These are phyloP conservation scores for Conops quadrifasciatus DNA, from an alignment of 2,888 invertebrate species.

Conservation along the genomic window DNA sequence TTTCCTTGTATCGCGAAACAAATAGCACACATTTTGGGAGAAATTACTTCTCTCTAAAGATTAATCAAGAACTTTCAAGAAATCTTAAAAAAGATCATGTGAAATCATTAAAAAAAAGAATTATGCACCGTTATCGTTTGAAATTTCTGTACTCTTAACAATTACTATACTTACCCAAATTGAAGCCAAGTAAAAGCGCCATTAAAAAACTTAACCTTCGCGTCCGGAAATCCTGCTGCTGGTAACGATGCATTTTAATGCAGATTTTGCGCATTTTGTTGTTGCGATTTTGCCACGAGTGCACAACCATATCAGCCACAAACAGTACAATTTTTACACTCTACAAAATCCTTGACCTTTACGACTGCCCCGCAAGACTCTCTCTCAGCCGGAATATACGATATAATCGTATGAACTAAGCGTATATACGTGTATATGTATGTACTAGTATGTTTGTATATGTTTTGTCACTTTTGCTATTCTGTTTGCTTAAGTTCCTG, in stretches of 20 bases:
- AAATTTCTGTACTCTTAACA: no score
- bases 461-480: slow-evolving; percentile 17
- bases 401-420: no score
- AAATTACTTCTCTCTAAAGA: no score
- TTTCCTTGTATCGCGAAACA: no score
- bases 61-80: no score
- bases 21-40: no score
- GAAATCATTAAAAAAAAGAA: no score
- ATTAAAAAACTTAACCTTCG: slow-evolving; percentile 51
- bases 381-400: no score
- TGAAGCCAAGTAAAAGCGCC: slow-evolving; percentile 51
- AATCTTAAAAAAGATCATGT: no score
- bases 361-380: background rate
- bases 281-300: slow-evolving; percentile 28
- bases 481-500: slow-evolving; percentile 14
- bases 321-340: slow-evolving; percentile 1
- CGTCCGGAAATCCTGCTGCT: slow-evolving; percentile 36
- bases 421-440: background rate
- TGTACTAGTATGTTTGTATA: background rate
- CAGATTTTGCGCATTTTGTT: slow-evolving; percentile 28
- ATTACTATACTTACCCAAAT: slow-evolving; percentile 53
- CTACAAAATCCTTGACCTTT: slow-evolving; percentile 6
- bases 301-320: slow-evolving; percentile 13
- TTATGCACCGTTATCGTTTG: no score
- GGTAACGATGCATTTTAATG: slow-evolving; percentile 41